Evolutionary conservation across 2,113 vertebrate species (phyloP), one percentile per base, ranked within the genome.

Genomic region (Dromas ardeola): DNA sequence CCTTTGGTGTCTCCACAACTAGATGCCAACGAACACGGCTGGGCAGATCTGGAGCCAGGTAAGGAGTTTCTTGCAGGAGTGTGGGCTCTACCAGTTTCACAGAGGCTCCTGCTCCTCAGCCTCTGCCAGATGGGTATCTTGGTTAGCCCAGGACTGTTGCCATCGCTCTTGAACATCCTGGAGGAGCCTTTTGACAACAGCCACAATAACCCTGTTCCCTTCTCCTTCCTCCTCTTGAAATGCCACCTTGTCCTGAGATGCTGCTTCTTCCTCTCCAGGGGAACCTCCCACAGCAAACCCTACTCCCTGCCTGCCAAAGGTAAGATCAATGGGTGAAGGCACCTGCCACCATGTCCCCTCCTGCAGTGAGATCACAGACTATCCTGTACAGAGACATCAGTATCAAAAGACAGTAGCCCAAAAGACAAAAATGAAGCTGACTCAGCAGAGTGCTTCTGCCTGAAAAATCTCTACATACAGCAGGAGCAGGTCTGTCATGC

Each of bases 1-100:
- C 25, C 43, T 77, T 38, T 50, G 17, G 2, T 59, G 11, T 30
- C 32, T 55, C 21, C 38, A 49, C 4, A 53, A 5, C 10, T 32
- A 62, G 4, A 29, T 72, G 56, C 9, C n/a, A 58, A 40, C 0
- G 3, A 42, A 4, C 12, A 1, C 4, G 8, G 3, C 29, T 72
- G 38, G 8, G 15, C 18, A 55, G 7, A 13, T 73, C 52, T 73
- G 22, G 11, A 89, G 21, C 17, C 2, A 1, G 16, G 4, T 45
- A 27, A 79, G 7, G 7, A 58, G 11, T 21, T 21, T 43, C 9
- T 45, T 47, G 56, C 32, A 45, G 38, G 25, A 70, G 5, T 30
- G 47, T 29, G 30, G 4, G 3, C 36, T 55, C 16, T 49, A 16
- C 11, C 27, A 59, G 45, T 74, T 76, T 82, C n/a, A 17, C n/a